phyloP scores from a whole-genome alignment of 1,140 invertebrate genomes.

The Papilio xuthus region DNA sequence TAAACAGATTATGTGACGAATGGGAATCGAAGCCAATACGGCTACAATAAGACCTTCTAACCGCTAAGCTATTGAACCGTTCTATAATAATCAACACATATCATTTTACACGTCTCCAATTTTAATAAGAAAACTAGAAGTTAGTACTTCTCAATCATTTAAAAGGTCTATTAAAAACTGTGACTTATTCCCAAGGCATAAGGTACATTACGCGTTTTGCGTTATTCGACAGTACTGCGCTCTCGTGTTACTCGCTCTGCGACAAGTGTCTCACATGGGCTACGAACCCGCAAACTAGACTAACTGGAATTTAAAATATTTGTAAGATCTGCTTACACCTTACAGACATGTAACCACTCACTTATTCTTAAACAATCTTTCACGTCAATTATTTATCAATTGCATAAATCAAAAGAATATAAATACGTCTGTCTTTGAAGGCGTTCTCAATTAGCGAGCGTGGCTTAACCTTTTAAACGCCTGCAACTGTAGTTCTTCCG shows the following conservation, averaged over 20 bases:
- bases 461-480: no score
- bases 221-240: background rate
- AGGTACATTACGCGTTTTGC: background rate
- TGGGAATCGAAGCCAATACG: background rate
- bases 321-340: constrained; percentile 31
- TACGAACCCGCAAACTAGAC: constrained; percentile 29
- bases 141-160: background rate
- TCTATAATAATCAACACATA: background rate
- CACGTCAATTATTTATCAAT: background rate
- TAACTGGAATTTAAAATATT: constrained; percentile 35
- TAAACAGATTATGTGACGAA: background rate
- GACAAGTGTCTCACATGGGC: constrained; percentile 29
- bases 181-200: background rate
- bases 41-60: background rate
- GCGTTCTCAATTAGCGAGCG: no score
- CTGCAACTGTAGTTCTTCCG: no score
- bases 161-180: background rate
- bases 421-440: no score
- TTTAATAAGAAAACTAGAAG: constrained; percentile 33
- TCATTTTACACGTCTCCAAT: constrained; percentile 18
- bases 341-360: background rate
- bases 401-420: background rate
- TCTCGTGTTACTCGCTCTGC: constrained; percentile 32
- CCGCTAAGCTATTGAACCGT: background rate
- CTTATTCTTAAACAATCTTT: background rate